Conservation (phyloP, 1,140 invertebrate species). For the Rhyacophila brunnea region DNA sequence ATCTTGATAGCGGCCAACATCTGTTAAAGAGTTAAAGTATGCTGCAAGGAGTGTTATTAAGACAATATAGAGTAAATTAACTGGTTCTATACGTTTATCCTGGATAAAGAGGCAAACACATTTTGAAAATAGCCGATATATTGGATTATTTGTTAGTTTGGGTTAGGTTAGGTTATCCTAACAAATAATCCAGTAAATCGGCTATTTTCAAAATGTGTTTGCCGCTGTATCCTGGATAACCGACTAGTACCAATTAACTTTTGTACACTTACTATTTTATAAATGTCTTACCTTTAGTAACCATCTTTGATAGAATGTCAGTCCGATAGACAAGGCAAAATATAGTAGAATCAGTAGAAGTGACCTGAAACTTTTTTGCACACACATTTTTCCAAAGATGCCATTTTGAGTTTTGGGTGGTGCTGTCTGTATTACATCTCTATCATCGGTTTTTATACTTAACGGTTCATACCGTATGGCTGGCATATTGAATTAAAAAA, state of each 20-base stretch:
- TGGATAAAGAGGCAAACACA: too few species aligned
- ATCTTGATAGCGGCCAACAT: too few species aligned
- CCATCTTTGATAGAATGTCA: slow-evolving; percentile 97
- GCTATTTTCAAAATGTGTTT: too few species aligned
- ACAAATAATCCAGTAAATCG: too few species aligned
- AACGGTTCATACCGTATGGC: slow-evolving; percentile 52
- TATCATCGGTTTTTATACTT: slow-evolving; percentile 43
- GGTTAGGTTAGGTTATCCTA: too few species aligned
- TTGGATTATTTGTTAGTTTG: too few species aligned
- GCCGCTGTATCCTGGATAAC: too few species aligned
- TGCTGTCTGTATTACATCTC: slow-evolving; percentile 2
- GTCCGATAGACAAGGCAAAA: slow-evolving; percentile 85
- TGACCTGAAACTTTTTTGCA: slow-evolving; percentile 45
- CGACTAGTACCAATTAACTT: slow-evolving; percentile 2
- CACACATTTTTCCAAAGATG: slow-evolving; percentile 45
- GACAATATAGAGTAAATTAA: too few species aligned
- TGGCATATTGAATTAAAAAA: slow-evolving; percentile 40
- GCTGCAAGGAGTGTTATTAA: too few species aligned
- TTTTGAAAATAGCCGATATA: too few species aligned
- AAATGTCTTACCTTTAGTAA: slow-evolving; percentile 72
- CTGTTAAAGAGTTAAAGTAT: too few species aligned
- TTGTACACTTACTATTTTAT: not conserved
- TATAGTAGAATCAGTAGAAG: slow-evolving; percentile 71
- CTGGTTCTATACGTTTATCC: too few species aligned
- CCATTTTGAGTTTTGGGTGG: slow-evolving; percentile 22